These are phyloP conservation scores for Upupa epops DNA, from an alignment of 2,113 vertebrate genomes.

Conservation along the genomic window DNA sequence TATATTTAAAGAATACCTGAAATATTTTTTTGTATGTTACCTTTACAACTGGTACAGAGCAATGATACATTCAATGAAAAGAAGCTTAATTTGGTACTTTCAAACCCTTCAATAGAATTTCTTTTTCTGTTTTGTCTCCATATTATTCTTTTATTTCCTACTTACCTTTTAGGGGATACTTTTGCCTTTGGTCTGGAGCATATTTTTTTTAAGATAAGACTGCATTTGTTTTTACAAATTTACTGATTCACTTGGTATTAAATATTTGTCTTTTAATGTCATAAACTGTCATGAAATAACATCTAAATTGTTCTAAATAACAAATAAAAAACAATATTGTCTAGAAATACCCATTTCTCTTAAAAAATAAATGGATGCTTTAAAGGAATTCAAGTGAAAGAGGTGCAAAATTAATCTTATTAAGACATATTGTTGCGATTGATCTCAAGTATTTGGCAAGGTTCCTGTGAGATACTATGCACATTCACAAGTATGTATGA, in stretches of 20 bases:
- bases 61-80: not conserved
- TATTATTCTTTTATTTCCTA: not conserved
- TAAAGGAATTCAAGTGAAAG: not conserved
- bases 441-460: not conserved
- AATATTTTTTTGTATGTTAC: not conserved
- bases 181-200: not conserved
- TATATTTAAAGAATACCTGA: not conserved
- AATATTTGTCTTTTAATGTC: not conserved
- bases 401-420: not conserved
- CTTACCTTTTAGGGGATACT: not conserved
- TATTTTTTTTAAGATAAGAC: not conserved
- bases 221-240: too few relatives aligned
- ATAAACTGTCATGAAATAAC: not conserved
- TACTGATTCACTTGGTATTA: not conserved
- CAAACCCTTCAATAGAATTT: not conserved
- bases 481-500: not conserved
- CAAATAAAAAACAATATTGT: not conserved
- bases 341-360: not conserved
- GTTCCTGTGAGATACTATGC: accelerated
- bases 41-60: not conserved
- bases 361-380: not conserved
- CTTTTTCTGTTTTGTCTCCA: not conserved
- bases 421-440: not conserved
- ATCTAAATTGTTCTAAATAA: not conserved
- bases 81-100: not conserved